Percentiles rank a stretch among this genome's conserved stretches.
Evolutionary conservation across 2,888 invertebrate genomes (phyloP).

Genomic region (Junonia oenone): DNA sequence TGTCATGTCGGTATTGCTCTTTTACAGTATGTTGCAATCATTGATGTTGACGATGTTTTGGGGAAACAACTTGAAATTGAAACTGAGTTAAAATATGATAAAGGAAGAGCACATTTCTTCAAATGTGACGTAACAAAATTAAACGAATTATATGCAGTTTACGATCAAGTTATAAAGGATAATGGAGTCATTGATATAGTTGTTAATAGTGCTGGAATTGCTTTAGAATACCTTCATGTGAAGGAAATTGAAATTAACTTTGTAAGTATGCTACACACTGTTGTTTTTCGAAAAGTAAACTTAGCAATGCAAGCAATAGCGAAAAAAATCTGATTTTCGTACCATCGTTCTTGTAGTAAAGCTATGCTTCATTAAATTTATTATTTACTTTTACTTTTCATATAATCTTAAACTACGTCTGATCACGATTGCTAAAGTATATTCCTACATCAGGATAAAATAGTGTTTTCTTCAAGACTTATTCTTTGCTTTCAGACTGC

Average conservation of each 20-base stretch:
- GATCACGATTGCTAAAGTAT: too few species aligned
- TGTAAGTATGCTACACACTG: too few species aligned
- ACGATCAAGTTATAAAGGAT: slow-evolving; percentile 31
- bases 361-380: too few species aligned
- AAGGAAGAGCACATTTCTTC: not conserved
- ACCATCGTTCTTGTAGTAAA: too few species aligned
- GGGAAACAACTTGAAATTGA: not conserved
- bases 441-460: too few species aligned
- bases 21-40: not conserved
- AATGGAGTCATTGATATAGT: slow-evolving; percentile 40
- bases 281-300: too few species aligned
- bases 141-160: slow-evolving; percentile 22
- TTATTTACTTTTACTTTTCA: too few species aligned
- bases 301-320: too few species aligned
- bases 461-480: not conserved
- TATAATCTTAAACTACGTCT: too few species aligned
- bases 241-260: slow-evolving; percentile 39
- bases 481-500: slow-evolving; percentile 16
- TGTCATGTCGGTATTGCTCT: too few species aligned
- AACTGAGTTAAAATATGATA: not conserved
- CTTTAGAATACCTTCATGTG: slow-evolving; percentile 34
- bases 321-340: too few species aligned
- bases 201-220: slow-evolving; percentile 46
- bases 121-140: not conserved
- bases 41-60: not conserved